A percentile compares a stretch with the other conserved stretches of the same genome.
phyloP scores from a whole-genome alignment of 2,888 invertebrate species.

The Oegoconia quadripuncta region DNA sequence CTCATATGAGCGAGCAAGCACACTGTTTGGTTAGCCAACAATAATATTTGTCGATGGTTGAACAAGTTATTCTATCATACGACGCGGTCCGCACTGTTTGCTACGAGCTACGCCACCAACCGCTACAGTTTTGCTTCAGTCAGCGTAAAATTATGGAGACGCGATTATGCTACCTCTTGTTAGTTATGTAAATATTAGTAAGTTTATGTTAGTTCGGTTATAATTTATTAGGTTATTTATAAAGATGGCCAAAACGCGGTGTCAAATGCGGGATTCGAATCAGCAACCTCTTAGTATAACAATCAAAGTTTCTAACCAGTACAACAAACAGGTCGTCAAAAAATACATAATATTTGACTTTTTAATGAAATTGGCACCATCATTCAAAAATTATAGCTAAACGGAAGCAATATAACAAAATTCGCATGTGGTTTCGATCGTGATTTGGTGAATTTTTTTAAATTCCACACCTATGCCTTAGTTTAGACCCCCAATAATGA shows the following conservation, averaged over 20 bases:
- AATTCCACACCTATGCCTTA: no score
- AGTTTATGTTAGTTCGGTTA: slow-evolving; percentile 2
- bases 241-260: neutral
- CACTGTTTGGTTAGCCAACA: slow-evolving; percentile 47
- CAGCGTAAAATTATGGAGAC: neutral
- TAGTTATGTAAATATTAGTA: neutral
- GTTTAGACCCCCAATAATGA: neutral
- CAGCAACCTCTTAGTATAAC: no score
- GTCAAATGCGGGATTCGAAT: no score
- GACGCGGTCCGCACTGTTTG: slow-evolving; percentile 12
- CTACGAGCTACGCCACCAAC: slow-evolving; percentile 3
- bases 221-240: neutral
- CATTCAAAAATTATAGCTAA: no score
- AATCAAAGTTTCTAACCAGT: no score
- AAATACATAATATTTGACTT: no score
- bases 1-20: neutral
- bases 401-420: no score
- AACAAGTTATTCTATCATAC: slow-evolving; percentile 34
- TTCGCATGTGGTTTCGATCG: no score
- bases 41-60: slow-evolving; percentile 47
- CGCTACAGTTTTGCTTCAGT: slow-evolving; percentile 1
- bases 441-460: no score
- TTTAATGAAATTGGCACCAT: no score
- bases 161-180: neutral
- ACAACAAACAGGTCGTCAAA: no score